Evolutionary conservation across 2,888 invertebrate species (phyloP), one percentile per base, ranked within the genome.

Genomic region (Fragum fragum): DNA sequence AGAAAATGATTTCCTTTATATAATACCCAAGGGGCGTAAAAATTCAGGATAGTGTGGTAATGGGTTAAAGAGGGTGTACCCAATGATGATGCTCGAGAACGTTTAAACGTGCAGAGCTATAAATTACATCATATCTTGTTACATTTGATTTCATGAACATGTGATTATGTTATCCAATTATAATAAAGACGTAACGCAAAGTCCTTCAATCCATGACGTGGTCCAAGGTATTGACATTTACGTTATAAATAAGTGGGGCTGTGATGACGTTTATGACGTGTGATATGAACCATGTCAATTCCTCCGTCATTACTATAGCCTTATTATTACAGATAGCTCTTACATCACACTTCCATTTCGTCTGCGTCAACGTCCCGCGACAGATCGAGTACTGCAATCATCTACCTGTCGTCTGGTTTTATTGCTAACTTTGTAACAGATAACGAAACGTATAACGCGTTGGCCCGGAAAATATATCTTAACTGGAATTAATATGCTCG

Each of bases 231-330:
- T 47, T 47, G 47, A 47, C 47, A 47, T 47, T 47, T 47, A 47
- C 47, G 47, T 47, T 47, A 47, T 47, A 47, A 47, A 47, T 47
- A 47, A 47, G 47, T 47, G 26, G 57, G 26, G 23, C 11, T 3
- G 57, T 5, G 18, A 28, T 61, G 61, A 61, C 61, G 61, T 61
- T 32, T 32, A n/a, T 32, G 61, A 61, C 61, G 61, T 28, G 57
- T 57, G 21, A 57, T 57, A 57, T 57, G 61, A 61, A 32, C 23
- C 61, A 32, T 61, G 61, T 61, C 61, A 61, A 61, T 61, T 23
- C 26, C 57, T 9, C n/a, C n/a, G 61, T 61, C 61, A 61, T 28
- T 16, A 21, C 32, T 6, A 18, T 32, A 18, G 21, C 61, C 1
- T 61, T 61, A 61, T 61, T 11, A 61, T n/a, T 47, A 32, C 61